Evolutionary conservation across 2,888 invertebrate species (phyloP), one percentile per base, ranked within the genome.

Genomic region (Drosophila gaucha): DNA sequence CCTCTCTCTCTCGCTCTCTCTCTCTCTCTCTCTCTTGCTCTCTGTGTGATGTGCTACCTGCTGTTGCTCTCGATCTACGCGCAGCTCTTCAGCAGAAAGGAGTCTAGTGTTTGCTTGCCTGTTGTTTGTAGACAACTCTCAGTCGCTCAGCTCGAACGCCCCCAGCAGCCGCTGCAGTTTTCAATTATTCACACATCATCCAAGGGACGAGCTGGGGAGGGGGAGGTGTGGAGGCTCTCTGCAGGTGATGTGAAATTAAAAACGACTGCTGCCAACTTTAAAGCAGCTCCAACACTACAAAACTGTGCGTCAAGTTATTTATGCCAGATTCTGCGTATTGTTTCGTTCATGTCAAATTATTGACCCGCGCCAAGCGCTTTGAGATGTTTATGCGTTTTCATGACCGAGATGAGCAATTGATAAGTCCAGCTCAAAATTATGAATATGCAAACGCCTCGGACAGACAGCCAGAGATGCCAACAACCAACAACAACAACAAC

Each of bases 331-430:
- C 78, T 59, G 67, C 67, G 69, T 85, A 85, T 88, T 85, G 86
- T 90, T 89, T 88, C 88, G 89, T 90, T 89, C 83, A 86, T 89
- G 89, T 88, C 72, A 90, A 90, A 88, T 90, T 90, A 90, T 90
- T 90, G 90, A 90, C 84, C 82, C 78, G 73, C 87, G 89, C 82
- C 76, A 65, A 76, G 72, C 74, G 71, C 74, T 76, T 82, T 89
- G 90, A 90, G 89, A 90, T 90, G 90, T 90, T 90, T 90, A 90
- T 90, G 90, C 78, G 85, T 86, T 89, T 90, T 83, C 90, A 90
- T 90, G 90, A 88, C 89, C 77, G 79, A 90, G 90, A 90, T 90
- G 86, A 83, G 86, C 90, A 90, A 90, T 90, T 90, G 90, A 90
- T 90, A 90, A 90, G 73, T 87, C 58, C 66, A 60, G 58, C 80